These are phyloP conservation scores for Patella depressa DNA, from an alignment of 2,888 invertebrate species.

Conservation along the genomic window DNA sequence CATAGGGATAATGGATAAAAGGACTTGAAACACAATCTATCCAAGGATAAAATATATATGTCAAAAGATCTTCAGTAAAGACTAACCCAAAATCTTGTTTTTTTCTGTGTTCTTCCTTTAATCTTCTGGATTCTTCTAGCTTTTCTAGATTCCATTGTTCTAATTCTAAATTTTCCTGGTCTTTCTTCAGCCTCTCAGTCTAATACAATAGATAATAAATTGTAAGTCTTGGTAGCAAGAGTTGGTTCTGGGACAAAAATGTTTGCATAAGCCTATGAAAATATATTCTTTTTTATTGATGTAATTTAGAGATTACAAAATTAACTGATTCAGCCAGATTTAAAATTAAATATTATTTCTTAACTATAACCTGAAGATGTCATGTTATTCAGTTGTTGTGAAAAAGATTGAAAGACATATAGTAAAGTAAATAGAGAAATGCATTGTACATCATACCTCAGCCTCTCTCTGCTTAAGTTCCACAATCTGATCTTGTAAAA, in stretches of 20 bases:
- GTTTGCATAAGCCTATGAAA: no score
- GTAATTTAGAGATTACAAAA: no score
- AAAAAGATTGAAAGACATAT: neutral
- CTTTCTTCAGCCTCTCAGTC: slow-evolving; percentile 58
- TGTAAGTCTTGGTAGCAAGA: neutral
- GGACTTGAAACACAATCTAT: no score
- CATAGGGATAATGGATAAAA: no score
- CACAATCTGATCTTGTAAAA: slow-evolving; percentile 63
- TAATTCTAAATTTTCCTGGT: slow-evolving; percentile 60
- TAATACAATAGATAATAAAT: slow-evolving; percentile 27
- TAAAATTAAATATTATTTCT: no score
- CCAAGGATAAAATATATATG: no score
- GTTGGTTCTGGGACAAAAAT: no score
- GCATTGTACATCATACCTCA: slow-evolving; percentile 49
- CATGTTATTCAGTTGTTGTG: neutral
- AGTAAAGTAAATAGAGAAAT: neutral
- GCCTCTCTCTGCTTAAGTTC: slow-evolving; percentile 65
- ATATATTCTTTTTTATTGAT: no score
- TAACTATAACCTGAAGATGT: no score
- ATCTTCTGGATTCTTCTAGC: slow-evolving; percentile 57
- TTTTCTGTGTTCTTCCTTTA: slow-evolving; percentile 57
- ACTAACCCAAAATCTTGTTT: slow-evolving; percentile 67
- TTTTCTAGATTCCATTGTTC: slow-evolving; percentile 65
- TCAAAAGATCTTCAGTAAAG: neutral
- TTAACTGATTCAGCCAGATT: no score